These are phyloP conservation scores for Trachemys scripta DNA, from an alignment of 2,113 vertebrate species.

Conservation along the genomic window DNA sequence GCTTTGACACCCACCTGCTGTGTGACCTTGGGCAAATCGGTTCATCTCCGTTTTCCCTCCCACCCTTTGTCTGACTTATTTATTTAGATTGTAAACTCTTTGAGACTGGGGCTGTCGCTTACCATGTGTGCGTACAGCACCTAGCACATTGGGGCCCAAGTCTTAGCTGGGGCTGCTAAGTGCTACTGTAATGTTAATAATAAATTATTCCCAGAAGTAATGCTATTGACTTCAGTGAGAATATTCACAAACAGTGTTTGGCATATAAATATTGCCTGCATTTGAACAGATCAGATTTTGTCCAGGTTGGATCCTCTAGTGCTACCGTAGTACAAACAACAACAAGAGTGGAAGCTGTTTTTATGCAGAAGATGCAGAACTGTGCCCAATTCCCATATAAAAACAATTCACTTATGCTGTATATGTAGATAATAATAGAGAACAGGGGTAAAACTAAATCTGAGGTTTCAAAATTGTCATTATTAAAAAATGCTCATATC, in stretches of 20 bases:
- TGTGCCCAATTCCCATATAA: not conserved
- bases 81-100: not conserved
- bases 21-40: not conserved
- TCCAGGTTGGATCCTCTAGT: not conserved
- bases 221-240: not conserved
- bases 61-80: not conserved
- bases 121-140: not conserved
- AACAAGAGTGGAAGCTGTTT: not conserved
- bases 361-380: not conserved
- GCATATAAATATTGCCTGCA: not conserved
- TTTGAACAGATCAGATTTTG: conserved; percentile 17
- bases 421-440: not conserved
- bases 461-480: not conserved
- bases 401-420: not conserved
- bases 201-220: not conserved
- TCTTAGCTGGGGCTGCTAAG: not conserved
- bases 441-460: not conserved
- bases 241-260: not conserved
- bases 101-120: not conserved
- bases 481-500: not conserved
- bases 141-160: not conserved
- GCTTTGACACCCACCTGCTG: not conserved
- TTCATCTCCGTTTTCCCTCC: not conserved
- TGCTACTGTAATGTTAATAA: not conserved
- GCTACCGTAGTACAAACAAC: not conserved